phyloP scores from a whole-genome alignment of 2,113 vertebrate genomes.

The Platysternon megacephalum region DNA sequence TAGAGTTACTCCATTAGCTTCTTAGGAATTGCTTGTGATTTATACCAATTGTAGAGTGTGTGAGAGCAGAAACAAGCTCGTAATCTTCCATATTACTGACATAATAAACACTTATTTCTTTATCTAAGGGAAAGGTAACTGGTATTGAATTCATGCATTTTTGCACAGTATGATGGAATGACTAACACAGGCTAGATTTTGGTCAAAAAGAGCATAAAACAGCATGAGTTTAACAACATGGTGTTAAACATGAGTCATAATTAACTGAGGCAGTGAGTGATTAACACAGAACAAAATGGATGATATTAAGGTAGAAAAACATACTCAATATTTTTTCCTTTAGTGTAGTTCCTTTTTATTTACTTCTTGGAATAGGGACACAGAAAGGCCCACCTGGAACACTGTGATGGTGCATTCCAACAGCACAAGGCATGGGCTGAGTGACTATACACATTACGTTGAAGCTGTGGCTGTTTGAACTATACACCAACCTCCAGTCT shows the following conservation, averaged over 20 bases:
- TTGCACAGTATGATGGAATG: conserved; percentile 27
- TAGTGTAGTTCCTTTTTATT: background rate
- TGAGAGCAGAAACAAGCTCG: background rate
- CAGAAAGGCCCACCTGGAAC: background rate
- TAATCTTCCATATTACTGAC: background rate
- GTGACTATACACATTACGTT: background rate
- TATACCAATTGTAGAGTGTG: background rate
- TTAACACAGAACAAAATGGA: conserved; percentile 37
- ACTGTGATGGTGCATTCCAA: background rate
- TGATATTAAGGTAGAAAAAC: conserved; percentile 17
- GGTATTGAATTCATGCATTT: conserved; percentile 16
- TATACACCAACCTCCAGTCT: background rate
- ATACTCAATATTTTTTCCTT: background rate
- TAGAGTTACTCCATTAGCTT: background rate
- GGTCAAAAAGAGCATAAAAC: conserved; percentile 23
- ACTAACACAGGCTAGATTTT: conserved; percentile 22
- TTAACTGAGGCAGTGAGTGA: conserved; percentile 29
- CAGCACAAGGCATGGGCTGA: background rate
- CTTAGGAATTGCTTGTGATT: background rate
- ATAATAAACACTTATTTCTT: conserved; percentile 7
- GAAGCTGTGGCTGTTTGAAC: background rate
- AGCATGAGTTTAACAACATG: conserved; percentile 17
- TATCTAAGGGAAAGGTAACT: background rate
- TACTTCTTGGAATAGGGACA: background rate
- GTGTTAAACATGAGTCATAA: conserved; percentile 55